These are phyloP conservation scores for Hepsetus odoe DNA, from an alignment of 2,113 vertebrate species.

Conservation along the genomic window DNA sequence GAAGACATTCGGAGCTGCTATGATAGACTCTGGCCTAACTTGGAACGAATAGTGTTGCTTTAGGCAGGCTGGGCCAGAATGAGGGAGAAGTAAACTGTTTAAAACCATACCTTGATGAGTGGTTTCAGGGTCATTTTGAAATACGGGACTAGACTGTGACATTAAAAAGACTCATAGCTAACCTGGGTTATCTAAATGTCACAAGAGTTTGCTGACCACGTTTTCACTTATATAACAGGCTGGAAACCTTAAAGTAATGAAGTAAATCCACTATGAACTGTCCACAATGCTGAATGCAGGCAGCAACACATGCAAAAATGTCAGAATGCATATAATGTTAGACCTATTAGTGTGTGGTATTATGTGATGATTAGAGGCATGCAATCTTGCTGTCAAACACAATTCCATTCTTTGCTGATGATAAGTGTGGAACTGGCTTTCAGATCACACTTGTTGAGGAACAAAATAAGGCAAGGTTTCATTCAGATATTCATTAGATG, in stretches of 20 bases:
- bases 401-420: constrained; percentile 1
- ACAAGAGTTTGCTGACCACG: constrained; percentile 1
- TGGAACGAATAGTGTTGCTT: constrained; percentile 52
- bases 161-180: constrained; percentile 22
- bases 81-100: constrained; percentile 39
- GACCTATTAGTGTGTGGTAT: not conserved
- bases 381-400: not conserved
- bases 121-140: constrained; percentile 45
- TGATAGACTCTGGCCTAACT: constrained; percentile 33
- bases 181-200: not conserved
- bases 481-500: not conserved
- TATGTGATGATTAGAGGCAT: not conserved
- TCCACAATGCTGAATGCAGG: too few species aligned
- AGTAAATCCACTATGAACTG: constrained; percentile 15
- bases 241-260: constrained; percentile 19
- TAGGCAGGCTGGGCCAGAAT: constrained; percentile 30
- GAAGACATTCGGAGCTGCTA: constrained; percentile 32
- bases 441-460: not conserved
- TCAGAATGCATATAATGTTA: not conserved
- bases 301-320: not conserved
- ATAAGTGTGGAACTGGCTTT: not conserved
- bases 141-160: constrained; percentile 24
- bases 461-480: not conserved
- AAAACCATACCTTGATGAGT: constrained; percentile 47
- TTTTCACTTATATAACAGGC: constrained; percentile 19